Evolutionary conservation across 2,113 vertebrate genomes (phyloP).

Genomic region (Corvus cornix): DNA sequence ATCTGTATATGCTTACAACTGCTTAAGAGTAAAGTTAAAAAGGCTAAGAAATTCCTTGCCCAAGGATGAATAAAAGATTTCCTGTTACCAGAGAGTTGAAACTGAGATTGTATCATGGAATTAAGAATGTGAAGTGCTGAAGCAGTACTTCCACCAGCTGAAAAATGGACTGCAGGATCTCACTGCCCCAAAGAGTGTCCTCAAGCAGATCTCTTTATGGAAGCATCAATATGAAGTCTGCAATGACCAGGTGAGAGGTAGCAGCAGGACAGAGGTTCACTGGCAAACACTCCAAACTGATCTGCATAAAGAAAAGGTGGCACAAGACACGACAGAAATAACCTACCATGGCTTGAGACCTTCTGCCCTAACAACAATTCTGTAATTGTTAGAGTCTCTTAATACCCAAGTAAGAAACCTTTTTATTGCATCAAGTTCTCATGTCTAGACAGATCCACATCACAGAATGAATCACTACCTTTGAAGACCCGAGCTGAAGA

Average conservation of each 20-base stretch:
- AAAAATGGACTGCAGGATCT: neutral
- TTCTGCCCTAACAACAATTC: neutral
- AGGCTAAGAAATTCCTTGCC: neutral
- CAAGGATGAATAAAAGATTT: neutral
- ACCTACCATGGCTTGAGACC: neutral
- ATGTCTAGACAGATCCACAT: conserved; percentile 50
- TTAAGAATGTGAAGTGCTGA: neutral
- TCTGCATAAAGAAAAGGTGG: neutral
- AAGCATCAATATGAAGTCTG: neutral
- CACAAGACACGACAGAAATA: neutral
- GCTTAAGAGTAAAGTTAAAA: neutral
- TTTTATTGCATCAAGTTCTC: conserved; percentile 39
- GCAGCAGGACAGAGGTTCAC: neutral
- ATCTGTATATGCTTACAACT: neutral
- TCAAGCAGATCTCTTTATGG: neutral
- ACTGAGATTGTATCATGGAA: neutral
- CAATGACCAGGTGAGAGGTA: neutral
- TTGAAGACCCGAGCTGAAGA: conserved; percentile 32
- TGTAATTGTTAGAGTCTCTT: neutral
- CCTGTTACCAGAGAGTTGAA: neutral
- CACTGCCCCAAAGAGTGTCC: neutral
- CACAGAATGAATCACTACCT: conserved; percentile 32
- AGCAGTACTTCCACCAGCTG: neutral
- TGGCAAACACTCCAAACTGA: neutral
- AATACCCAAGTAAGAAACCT: neutral